A percentile compares a stretch with the other conserved stretches of the same genome.
phyloP scores from a whole-genome alignment of 37 sponge, comb jelly and placozoan genomes.

The Geodia barretti region DNA sequence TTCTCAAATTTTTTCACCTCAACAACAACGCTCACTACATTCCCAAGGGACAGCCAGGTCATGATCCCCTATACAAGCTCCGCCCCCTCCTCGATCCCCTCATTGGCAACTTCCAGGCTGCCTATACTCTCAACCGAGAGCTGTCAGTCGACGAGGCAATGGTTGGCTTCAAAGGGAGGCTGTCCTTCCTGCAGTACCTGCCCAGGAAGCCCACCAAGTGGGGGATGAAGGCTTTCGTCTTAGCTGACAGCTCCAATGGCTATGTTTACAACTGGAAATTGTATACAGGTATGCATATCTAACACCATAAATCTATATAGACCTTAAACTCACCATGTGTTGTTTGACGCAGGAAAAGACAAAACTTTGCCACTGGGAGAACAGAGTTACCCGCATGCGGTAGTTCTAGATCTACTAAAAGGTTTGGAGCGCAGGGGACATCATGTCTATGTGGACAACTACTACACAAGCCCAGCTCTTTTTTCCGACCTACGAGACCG shows the following conservation, averaged over 20 bases:
- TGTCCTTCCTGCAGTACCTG: background rate
- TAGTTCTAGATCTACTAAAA: background rate
- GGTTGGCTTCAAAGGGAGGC: background rate
- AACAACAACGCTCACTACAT: no score
- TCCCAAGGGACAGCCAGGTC: no score
- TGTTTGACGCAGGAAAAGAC: no score
- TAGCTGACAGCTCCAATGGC: no score
- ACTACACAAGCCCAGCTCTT: background rate
- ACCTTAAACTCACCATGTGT: no score
- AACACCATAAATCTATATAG: no score
- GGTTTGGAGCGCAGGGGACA: background rate
- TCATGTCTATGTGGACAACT: conserved; percentile 2
- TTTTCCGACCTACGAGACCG: background rate
- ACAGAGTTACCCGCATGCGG: no score
- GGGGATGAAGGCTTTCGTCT: conserved; percentile 23
- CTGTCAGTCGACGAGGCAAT: conserved; percentile 18
- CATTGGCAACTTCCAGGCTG: background rate
- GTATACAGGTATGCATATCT: background rate
- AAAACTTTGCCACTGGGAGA: no score
- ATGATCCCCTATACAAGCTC: conserved; percentile 12
- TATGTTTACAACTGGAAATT: background rate
- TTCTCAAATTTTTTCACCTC: no score
- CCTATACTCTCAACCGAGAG: background rate
- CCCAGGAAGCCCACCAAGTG: conserved; percentile 20
- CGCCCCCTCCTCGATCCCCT: background rate